Percentiles rank a stretch among this genome's conserved stretches.
Conservation (phyloP, 2,113 vertebrate species). For the Rhea pennata region DNA sequence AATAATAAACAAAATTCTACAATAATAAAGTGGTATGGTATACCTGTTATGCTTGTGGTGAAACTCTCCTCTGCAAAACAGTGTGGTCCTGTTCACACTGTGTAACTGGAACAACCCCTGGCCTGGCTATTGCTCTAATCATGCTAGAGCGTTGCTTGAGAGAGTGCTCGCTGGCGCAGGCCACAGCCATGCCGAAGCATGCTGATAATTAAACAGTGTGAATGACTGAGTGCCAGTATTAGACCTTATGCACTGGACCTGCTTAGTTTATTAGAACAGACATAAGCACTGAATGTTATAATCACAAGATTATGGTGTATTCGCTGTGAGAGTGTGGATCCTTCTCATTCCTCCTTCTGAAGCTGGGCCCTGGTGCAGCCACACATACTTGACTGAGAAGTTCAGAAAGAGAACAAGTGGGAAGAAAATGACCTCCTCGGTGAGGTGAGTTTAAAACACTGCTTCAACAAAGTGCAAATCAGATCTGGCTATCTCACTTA, state of each 20-base stretch:
- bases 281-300: background rate
- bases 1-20: background rate
- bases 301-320: background rate
- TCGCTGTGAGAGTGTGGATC: background rate
- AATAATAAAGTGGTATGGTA: background rate
- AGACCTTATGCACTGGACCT: background rate
- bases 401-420: background rate
- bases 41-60: background rate
- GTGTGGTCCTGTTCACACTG: background rate
- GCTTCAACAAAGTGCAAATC: background rate
- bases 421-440: background rate
- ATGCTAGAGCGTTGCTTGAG: background rate
- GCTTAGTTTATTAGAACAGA: background rate
- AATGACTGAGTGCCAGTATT: background rate
- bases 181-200: background rate
- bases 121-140: rapidly evolving
- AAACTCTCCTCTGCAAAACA: no score
- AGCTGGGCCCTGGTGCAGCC: background rate
- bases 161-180: background rate
- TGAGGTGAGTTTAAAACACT: background rate
- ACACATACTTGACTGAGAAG: background rate
- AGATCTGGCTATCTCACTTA: background rate
- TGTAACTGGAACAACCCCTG: background rate
- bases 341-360: background rate
- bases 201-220: background rate